These are phyloP conservation scores for Enteromius fasciolatus DNA, from an alignment of 2,797 vertebrate genomes.

Conservation along the genomic window DNA sequence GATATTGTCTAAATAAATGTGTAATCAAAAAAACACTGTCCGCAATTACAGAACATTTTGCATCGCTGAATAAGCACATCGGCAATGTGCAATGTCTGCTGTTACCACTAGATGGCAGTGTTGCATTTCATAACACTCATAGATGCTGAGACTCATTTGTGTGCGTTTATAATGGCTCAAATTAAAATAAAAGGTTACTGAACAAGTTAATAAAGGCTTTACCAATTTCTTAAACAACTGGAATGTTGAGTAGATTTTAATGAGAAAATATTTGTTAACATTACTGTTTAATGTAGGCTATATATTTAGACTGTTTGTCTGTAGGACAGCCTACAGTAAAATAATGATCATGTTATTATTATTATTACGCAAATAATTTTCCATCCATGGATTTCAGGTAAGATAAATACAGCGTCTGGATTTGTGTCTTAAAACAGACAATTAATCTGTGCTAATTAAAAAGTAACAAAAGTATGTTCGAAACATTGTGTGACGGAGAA, in stretches of 20 bases:
- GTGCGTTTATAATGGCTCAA: neutral
- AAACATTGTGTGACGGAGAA: neutral
- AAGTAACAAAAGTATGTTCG: neutral
- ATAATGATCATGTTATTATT: neutral
- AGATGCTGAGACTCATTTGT: neutral
- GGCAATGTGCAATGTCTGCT: neutral
- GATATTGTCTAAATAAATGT: neutral
- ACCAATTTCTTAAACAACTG: neutral
- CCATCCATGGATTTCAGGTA: neutral
- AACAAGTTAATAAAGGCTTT: neutral
- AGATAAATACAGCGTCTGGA: neutral
- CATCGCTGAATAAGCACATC: neutral
- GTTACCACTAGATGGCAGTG: constrained; percentile 54
- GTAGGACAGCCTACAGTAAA: neutral
- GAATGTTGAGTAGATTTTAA: neutral
- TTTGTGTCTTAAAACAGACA: neutral
- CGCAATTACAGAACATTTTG: neutral
- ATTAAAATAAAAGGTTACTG: too few relatives aligned
- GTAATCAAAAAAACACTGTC: neutral
- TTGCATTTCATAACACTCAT: constrained; percentile 24
- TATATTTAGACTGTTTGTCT: neutral
- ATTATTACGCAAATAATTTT: neutral
- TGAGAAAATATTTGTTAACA: neutral
- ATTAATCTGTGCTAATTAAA: neutral
- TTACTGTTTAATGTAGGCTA: neutral